Base-by-base conservation (phyloP, 2,888 invertebrate species). In the Pedicia rivosa region DNA sequence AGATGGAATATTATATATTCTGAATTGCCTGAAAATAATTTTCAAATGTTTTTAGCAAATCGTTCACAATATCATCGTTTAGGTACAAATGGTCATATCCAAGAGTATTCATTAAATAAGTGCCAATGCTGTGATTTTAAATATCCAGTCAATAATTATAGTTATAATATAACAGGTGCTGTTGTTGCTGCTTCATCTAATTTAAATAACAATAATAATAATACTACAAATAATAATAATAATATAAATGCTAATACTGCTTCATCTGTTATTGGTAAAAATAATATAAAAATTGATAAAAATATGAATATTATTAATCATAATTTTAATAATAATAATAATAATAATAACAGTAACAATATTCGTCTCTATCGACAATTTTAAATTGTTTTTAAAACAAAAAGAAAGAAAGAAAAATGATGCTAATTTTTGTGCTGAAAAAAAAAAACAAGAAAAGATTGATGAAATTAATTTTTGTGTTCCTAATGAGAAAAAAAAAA, bases 1-100 rank as follows among this genome's bases (percentile, higher is more conserved):
- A 59, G 61, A 42, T 73, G 72, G 73, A 65, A 63, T 50, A 64
- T 68, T 51, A 64, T 62, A 40, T 61, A 66, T 35, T 66, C 71
- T 8, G 55, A 56, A 47, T 60, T 73, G 57, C 71, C 71, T 5
- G 62, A 66, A 7, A 66, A 67, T 54, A 67, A 69, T 50, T 64
- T 67, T 9, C 57, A 63, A n/a, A 59, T 66, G 49, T 71, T 68
- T 63, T 68, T 71, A 51, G 67, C 67, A 46, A 73, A 73, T 57
- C 67, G 71, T 48, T 72, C 73, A 31, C 67, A 72, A 55, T 70
- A 70, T 48, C 68, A 70, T 54, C 67, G 71, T 35, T 57, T 72
- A 48, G 67, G 69, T 6, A 65, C 66, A 8, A 64, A 65, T 41
- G 67, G 66, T 47, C 63, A 67, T 42, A 63, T 61, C 50, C 66